Percentiles rank a stretch among this genome's conserved stretches.
These are phyloP conservation scores for Drosophila maculinotata DNA, from an alignment of 2,888 invertebrate species.

Conservation along the genomic window DNA sequence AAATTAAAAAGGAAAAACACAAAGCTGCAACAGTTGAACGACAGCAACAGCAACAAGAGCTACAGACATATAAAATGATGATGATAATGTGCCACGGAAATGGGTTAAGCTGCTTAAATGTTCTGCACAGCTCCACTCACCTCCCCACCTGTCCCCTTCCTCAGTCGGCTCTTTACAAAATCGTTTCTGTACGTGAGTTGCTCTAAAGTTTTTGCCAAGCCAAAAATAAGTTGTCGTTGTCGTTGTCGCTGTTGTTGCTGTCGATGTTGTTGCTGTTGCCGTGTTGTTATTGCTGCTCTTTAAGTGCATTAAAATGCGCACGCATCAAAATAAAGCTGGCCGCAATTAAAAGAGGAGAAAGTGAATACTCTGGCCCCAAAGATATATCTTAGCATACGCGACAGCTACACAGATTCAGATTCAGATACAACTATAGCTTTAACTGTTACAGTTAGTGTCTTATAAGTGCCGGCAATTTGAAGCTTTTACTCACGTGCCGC, in stretches of 20 bases:
- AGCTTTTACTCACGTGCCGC: constrained; percentile 79
- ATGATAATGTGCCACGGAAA: constrained; percentile 78
- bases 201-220: constrained; percentile 33
- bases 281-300: constrained; percentile 32
- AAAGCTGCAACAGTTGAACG: constrained; percentile 59
- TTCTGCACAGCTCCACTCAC: constrained; percentile 49
- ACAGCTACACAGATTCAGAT: neutral
- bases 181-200: constrained; percentile 65
- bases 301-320: constrained; percentile 71
- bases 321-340: constrained; percentile 70
- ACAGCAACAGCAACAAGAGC: constrained; percentile 37
- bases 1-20: constrained; percentile 65
- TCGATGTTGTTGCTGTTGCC: constrained; percentile 6
- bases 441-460: constrained; percentile 17
- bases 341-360: constrained; percentile 77
- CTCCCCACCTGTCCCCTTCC: neutral
- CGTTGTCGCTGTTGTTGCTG: constrained; percentile 9
- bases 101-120: constrained; percentile 80
- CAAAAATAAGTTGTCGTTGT: constrained; percentile 28
- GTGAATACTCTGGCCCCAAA: constrained; percentile 45
- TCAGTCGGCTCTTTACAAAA: constrained; percentile 29
- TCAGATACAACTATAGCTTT: constrained; percentile 17
- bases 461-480: constrained; percentile 39
- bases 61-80: constrained; percentile 55
- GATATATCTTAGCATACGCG: constrained; percentile 47